phyloP scores from a whole-genome alignment of 2,888 invertebrate species.

The Cyclophora punctaria region DNA sequence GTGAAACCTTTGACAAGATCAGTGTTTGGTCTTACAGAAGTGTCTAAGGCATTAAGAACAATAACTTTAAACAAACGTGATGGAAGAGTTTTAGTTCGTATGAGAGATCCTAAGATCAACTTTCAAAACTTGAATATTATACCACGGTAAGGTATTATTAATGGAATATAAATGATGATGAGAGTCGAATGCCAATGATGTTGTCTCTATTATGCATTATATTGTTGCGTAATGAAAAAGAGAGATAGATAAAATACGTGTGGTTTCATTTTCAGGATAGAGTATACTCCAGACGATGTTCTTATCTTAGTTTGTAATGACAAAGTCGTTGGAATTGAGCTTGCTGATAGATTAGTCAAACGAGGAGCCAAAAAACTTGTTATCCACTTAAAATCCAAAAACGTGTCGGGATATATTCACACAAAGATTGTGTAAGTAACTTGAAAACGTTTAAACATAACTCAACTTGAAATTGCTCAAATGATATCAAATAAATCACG shows the following conservation, averaged over 20 bases:
- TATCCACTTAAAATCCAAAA: constrained; percentile 21
- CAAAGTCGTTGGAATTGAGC: constrained; percentile 24
- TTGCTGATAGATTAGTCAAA: constrained; percentile 26
- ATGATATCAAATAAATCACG: too few species aligned
- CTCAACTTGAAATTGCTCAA: not conserved
- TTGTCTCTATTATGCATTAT: too few species aligned
- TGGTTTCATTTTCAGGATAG: constrained; percentile 21
- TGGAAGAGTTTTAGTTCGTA: constrained; percentile 27
- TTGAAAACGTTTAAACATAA: not conserved
- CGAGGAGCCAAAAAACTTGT: constrained; percentile 29
- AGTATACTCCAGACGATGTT: constrained; percentile 21
- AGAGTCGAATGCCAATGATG: not conserved
- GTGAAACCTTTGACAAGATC: constrained; percentile 80
- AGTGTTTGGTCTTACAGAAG: constrained; percentile 75
- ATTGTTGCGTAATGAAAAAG: too few species aligned
- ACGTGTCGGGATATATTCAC: constrained; percentile 24
- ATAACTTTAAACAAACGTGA: constrained; percentile 78
- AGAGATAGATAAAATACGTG: too few species aligned
- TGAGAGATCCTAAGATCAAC: constrained; percentile 21
- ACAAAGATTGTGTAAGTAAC: constrained; percentile 29
- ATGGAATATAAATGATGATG: not conserved
- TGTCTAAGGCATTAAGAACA: constrained; percentile 78
- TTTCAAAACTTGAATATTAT: constrained; percentile 17
- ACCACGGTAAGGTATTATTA: constrained; percentile 23
- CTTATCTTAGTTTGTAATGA: constrained; percentile 29